Evolutionary conservation across 2,797 vertebrate species (phyloP).

Genomic region (Lates japonicus): DNA sequence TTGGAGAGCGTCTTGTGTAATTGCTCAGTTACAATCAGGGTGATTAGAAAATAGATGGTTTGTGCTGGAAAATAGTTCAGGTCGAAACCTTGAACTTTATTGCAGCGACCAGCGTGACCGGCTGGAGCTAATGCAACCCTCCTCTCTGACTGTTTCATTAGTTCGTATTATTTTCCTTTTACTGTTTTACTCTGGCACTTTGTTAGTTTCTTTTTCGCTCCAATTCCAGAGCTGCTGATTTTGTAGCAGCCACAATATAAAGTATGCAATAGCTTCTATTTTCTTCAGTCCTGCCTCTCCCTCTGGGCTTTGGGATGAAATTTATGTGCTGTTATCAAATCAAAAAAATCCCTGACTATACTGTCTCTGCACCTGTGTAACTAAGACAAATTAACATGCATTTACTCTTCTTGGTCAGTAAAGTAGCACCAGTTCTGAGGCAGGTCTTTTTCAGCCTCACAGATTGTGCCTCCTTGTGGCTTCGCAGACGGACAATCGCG

Average conservation of each 20-base stretch:
- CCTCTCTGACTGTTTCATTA: not conserved
- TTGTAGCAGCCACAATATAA: not conserved
- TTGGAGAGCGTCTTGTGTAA: not conserved
- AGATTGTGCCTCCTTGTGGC: slow-evolving; percentile 10
- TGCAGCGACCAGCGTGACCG: no score
- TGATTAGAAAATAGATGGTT: not conserved
- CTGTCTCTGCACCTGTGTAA: not conserved
- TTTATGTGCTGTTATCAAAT: slow-evolving; percentile 16
- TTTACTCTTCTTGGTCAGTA: slow-evolving; percentile 17
- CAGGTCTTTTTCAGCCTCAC: slow-evolving; percentile 7
- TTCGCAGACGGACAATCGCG: not conserved
- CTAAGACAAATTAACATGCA: slow-evolving; percentile 34
- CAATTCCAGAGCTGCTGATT: slow-evolving; percentile 7
- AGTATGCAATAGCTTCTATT: not conserved
- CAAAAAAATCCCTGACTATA: not conserved
- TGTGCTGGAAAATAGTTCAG: not conserved
- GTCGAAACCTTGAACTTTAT: slow-evolving; percentile 2
- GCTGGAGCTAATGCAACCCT: not conserved
- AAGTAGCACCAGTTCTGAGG: slow-evolving; percentile 25
- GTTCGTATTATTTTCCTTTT: not conserved
- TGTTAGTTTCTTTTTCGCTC: not conserved
- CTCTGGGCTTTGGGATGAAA: slow-evolving; percentile 19
- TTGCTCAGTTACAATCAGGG: not conserved
- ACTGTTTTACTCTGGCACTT: not conserved
- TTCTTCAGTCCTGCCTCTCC: slow-evolving; percentile 7